phyloP scores from a whole-genome alignment of 2,888 invertebrate genomes.

The Pterobdella sp. region DNA sequence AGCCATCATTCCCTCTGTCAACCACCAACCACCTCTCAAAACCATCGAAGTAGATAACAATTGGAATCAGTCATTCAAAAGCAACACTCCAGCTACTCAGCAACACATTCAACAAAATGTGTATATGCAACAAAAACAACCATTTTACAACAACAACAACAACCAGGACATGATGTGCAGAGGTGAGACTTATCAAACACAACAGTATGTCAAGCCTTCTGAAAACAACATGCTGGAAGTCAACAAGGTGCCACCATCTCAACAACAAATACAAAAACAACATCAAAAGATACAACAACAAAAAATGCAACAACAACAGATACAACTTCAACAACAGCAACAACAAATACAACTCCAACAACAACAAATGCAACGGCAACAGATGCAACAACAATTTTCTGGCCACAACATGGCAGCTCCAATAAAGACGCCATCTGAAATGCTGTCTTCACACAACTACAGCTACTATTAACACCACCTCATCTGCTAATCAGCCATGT shows the following conservation, averaged over 20 bases:
- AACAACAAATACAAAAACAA: background rate
- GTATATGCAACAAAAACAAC: background rate
- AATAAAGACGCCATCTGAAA: background rate
- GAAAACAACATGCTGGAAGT: no score
- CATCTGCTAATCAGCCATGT: background rate
- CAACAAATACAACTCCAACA: slow-evolving; percentile 10
- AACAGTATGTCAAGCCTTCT: no score
- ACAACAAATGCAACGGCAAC: background rate
- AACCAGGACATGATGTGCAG: background rate
- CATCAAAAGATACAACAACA: background rate
- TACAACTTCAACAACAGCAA: slow-evolving; percentile 10
- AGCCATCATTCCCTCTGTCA: background rate
- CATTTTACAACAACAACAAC: slow-evolving; percentile 1
- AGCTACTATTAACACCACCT: no score
- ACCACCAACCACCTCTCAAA: background rate
- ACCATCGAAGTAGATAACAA: background rate
- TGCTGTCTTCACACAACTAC: background rate
- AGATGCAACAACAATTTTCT: slow-evolving; percentile 2
- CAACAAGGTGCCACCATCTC: background rate
- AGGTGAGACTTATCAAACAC: no score
- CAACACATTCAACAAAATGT: background rate
- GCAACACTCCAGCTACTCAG: background rate
- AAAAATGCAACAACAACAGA: slow-evolving; percentile 1
- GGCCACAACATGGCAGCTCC: background rate
- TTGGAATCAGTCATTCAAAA: slow-evolving; percentile 3